Evolutionary conservation across 2,113 vertebrate species (phyloP).

Genomic region (Tragulus kanchil): DNA sequence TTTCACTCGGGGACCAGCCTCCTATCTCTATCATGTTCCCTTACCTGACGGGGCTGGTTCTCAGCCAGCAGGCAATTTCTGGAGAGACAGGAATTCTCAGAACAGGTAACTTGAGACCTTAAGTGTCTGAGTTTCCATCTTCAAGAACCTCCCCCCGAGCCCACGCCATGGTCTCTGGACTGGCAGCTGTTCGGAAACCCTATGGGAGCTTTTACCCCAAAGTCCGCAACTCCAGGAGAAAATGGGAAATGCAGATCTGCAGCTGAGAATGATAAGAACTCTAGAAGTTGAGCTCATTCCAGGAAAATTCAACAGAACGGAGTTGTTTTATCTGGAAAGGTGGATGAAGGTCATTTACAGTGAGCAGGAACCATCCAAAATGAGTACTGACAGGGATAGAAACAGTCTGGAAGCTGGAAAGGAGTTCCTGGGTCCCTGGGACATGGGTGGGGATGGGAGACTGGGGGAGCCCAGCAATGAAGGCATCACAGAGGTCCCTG

Average conservation of each 20-base stretch:
- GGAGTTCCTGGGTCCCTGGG: background rate
- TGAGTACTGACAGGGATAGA: too few species aligned
- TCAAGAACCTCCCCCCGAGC: background rate
- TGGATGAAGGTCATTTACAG: too few species aligned
- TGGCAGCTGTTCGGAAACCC: background rate
- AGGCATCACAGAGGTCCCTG: background rate
- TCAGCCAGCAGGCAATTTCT: background rate
- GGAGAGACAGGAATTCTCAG: conserved; percentile 32
- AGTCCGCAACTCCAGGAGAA: background rate
- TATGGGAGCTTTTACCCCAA: background rate
- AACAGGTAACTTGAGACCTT: background rate
- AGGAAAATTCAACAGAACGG: background rate
- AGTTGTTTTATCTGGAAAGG: too few species aligned
- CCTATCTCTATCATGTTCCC: background rate
- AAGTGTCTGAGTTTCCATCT: background rate
- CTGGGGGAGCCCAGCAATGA: background rate
- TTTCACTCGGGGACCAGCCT: background rate
- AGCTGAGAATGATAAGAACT: background rate
- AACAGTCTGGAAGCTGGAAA: too few species aligned
- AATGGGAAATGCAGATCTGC: background rate
- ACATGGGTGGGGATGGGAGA: background rate
- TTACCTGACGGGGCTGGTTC: background rate
- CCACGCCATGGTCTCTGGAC: too few species aligned
- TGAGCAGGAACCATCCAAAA: too few species aligned
- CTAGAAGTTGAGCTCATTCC: background rate